Base-by-base conservation (phyloP, 2,797 vertebrate genomes). In the Dendrocincla fuliginosa region DNA sequence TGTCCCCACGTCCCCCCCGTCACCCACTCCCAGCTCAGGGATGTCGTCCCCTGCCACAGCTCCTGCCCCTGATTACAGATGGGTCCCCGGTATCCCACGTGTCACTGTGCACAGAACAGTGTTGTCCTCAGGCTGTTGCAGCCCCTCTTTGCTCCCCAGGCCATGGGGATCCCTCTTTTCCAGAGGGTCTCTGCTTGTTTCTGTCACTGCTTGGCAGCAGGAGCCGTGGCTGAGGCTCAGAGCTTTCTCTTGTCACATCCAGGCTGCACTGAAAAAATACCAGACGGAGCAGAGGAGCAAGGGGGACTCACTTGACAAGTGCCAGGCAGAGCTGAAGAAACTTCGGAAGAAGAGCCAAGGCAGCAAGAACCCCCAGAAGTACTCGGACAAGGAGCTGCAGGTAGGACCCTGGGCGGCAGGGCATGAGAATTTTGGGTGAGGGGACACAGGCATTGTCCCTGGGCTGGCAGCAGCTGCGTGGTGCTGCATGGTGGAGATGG, bases 321-420 rank as follows among this genome's bases (percentile, higher is more conserved):
- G 99, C 97, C 99, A 99, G 97, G 98, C 96, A 0, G 99, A 99
- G 97, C 98, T 99, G 97, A 99, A 99, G 98, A 99, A 99, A 46
- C 98, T 99, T 13, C 98, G 99, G 76, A 98, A 99, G 97, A 99
- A 99, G 98, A 99, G 99, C 98, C 99, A 99, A 89, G 99, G 99
- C 85, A 99, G 99, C 98, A 99, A 99, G 97, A 99, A 99, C 96
- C 99, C 99, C 0, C 99, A 99, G 97, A 99, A 99, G 74, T 99
- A 99, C 76, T 99, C 99, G 0, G 99, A 99, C 95, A 99, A 99
- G 80, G 99, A 99, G 97, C 98, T 99, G 98, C 99, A 99, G 99
- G 99, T 99, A 87, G 65, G 97, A 7, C 3, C 17, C 18, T 0
- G 3, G 55, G 13, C 3, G 8, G 46, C 2, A 1, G 28, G 23